phyloP scores from a whole-genome alignment of 2,888 invertebrate species.

The Willowsia nigromaculata region DNA sequence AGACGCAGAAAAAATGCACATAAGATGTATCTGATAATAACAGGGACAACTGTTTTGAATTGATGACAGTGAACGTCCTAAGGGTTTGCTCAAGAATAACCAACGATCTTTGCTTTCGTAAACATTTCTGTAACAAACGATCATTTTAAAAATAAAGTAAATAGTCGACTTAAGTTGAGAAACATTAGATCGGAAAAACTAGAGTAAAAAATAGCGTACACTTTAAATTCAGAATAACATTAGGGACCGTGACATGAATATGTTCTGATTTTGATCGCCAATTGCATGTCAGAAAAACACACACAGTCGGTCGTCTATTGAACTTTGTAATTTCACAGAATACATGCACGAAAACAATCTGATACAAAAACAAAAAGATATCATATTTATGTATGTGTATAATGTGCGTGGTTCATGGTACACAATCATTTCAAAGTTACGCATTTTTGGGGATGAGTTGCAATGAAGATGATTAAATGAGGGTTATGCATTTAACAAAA shows the following conservation, averaged over 20 bases:
- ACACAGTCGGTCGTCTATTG: background rate
- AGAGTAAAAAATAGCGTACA: conserved; percentile 4
- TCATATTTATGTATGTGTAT: too few species aligned
- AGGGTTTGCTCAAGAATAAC: too few species aligned
- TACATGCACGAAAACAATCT: background rate
- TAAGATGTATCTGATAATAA: too few species aligned
- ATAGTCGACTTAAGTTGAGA: background rate
- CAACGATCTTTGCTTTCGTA: too few species aligned
- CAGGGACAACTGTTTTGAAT: too few species aligned
- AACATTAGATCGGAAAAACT: background rate
- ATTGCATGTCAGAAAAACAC: background rate
- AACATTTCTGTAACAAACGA: background rate
- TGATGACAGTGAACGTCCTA: too few species aligned
- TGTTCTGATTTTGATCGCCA: conserved; percentile 8
- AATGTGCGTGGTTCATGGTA: background rate
- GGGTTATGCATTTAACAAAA: background rate
- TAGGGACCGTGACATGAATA: conserved; percentile 62
- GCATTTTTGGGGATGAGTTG: background rate
- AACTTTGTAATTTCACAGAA: conserved; percentile 32
- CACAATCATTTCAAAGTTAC: background rate
- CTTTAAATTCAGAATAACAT: conserved; percentile 17
- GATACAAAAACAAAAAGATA: too few species aligned
- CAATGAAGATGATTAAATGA: background rate
- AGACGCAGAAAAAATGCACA: background rate
- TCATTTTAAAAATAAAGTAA: background rate